Base-by-base conservation (phyloP, 2,797 vertebrate species). In the Channa striata region DNA sequence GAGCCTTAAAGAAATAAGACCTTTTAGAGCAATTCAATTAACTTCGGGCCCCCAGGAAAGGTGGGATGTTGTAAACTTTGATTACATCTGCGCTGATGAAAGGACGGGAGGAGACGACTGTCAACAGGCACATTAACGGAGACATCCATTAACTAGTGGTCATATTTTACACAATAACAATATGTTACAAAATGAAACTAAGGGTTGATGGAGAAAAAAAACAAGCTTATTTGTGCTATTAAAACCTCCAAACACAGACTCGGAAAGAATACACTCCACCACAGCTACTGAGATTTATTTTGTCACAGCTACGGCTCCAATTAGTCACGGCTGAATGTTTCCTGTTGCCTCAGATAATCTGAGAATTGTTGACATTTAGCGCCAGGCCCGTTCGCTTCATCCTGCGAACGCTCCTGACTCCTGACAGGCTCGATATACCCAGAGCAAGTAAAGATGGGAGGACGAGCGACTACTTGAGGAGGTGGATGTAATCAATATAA, bases 1-100 rank as follows among this genome's bases (percentile, higher is more conserved):
- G 72, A 92, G 94, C 72, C 93, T 94, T 95, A 92, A 50, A 94
- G 94, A n/a, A n/a, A 95, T 93, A 92, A 95, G 92, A 94, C 93
- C 77, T 94, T 21, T 93, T 94, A 95, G 94, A 96, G 94, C 91
- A 92, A 92, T 93, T 93, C 94, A 95, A 95, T 96, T 96, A 96
- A 90, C 90, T 88, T 81, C 92, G 93, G 94, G 93, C 67, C 59
- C 66, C 61, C 70, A 67, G 79, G 65, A 85, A 64, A 68, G 66
- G 69, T 68, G 70, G 70, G 80, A 75, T 21, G 81, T 70, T 72
- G 58, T 81, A 68, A 87, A 84, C 43, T 83, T 78, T 81, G 69
- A 87, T 85, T 75, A 76, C 64, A 82, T 78, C 63, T 72, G 59
- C 48, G 78, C 23, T 82, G 81, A 77, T 80, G 75, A 80, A 74